Evolutionary conservation across 2,113 vertebrate species (phyloP), one percentile per base, ranked within the genome.

Genomic region (Oryzias woworae): DNA sequence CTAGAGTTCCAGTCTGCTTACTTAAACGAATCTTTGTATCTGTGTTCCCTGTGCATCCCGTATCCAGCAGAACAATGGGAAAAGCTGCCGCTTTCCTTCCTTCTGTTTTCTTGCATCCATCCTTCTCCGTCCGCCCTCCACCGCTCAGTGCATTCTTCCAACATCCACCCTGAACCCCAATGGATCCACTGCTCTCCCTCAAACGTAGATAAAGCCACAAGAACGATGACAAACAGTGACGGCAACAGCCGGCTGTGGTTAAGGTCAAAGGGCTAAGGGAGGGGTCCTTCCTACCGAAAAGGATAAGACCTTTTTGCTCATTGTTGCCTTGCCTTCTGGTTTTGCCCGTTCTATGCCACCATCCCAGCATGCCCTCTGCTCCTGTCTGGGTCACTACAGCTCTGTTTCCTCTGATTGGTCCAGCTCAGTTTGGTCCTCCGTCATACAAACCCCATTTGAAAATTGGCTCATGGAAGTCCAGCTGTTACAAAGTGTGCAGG

Each of bases 181-280:
- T 66, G 65, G 63, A 68, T 77, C 41, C 0, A 54, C 66, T 58
- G 60, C 75, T 53, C n/a, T 1, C 68, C 78, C 85, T 66, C 20
- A 20, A 61, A 66, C 58, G 4, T 76, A 55, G 67, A 59, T 48
- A 51, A 79, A 62, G 74, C 66, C 73, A 81, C 78, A 66, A 7
- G 23, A 64, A 76, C 75, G 66, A 56, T 78, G 75, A 67, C 72
- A 75, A 66, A 66, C 54, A 65, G 73, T 48, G 16, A 81, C 62
- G 61, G 54, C 43, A 36, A 67, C 58, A 73, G 45, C 60, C 58
- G 75, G 73, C 70, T 71, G 81, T 80, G 81, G 82, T 88, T 72
- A 79, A 82, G 89, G 88, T 88, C 73, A 85, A 87, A 92, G 89
- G 90, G 89, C 90, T 92, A 89, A 62, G 72, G 77, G 85, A 88